These are phyloP conservation scores for Stenodera caucasica DNA, from an alignment of 2,888 invertebrate species.

Conservation along the genomic window DNA sequence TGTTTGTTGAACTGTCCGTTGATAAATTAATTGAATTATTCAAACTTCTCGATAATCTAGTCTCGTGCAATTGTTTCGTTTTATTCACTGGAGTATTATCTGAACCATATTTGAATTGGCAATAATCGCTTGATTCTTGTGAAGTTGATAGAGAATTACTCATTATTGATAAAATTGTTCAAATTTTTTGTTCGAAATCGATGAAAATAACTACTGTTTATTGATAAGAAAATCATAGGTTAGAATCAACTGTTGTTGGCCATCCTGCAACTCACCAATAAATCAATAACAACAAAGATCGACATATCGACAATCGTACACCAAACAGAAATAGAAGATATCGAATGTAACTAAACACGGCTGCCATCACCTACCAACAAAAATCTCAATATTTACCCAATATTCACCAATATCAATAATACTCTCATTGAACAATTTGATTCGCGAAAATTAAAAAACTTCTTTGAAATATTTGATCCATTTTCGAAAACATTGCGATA, in stretches of 20 bases:
- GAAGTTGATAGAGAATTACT: conserved; percentile 26
- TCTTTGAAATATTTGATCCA: too few relatives aligned
- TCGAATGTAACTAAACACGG: too few relatives aligned
- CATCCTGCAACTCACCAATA: neutral
- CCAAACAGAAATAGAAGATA: too few relatives aligned
- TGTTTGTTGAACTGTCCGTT: conserved; percentile 45
- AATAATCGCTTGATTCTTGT: conserved; percentile 34
- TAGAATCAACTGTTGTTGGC: neutral
- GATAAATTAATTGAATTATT: conserved; percentile 44
- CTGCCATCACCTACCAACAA: too few relatives aligned
- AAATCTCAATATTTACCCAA: too few relatives aligned
- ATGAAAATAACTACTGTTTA: neutral
- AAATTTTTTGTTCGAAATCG: neutral
- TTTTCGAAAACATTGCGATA: too few relatives aligned
- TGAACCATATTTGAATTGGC: conserved; percentile 21
- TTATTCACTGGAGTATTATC: conserved; percentile 35
- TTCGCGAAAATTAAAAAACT: too few relatives aligned
- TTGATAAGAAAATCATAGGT: conserved; percentile 1
- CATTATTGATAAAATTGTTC: neutral
- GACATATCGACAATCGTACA: too few relatives aligned
- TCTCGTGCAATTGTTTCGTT: conserved; percentile 37
- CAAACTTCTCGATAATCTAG: conserved; percentile 42
- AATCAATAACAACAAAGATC: too few relatives aligned
- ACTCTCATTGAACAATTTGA: too few relatives aligned
- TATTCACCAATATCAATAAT: too few relatives aligned